These are phyloP conservation scores for Phycodurus eques DNA, from an alignment of 2,113 vertebrate genomes.

Conservation along the genomic window DNA sequence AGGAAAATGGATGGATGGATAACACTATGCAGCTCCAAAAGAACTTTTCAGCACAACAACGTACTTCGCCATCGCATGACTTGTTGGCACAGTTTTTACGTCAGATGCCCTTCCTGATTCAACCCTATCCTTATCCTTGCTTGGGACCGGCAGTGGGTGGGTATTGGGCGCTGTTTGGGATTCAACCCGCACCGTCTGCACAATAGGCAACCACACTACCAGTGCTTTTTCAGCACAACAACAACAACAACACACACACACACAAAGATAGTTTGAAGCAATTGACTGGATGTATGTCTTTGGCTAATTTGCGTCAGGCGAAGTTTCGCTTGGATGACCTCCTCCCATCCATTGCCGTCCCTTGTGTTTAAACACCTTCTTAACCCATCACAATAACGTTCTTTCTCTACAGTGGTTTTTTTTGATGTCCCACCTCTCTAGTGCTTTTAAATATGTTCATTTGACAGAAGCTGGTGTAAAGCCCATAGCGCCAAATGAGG, in stretches of 20 bases:
- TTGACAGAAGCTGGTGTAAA: conserved; percentile 22
- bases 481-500: conserved; percentile 34
- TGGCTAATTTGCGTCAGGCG: conserved; percentile 65
- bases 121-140: background rate
- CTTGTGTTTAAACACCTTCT: conserved; percentile 19
- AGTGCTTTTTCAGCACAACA: background rate
- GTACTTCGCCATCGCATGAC: too few species aligned
- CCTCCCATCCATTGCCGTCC: background rate
- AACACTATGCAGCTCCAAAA: background rate
- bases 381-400: conserved; percentile 8
- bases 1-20: too few species aligned
- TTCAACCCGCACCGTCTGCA: background rate
- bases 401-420: conserved; percentile 9
- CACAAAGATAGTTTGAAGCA: background rate
- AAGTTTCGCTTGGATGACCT: conserved; percentile 31
- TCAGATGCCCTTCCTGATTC: background rate
- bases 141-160: background rate
- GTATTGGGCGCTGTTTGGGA: background rate
- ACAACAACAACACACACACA: background rate
- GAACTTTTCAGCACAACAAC: background rate
- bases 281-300: conserved; percentile 15
- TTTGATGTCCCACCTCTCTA: conserved; percentile 11
- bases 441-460: conserved; percentile 1
- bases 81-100: too few species aligned
- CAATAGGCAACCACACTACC: background rate